Conservation (phyloP, 2,888 invertebrate genomes). For the Drymonia ruficornis region DNA sequence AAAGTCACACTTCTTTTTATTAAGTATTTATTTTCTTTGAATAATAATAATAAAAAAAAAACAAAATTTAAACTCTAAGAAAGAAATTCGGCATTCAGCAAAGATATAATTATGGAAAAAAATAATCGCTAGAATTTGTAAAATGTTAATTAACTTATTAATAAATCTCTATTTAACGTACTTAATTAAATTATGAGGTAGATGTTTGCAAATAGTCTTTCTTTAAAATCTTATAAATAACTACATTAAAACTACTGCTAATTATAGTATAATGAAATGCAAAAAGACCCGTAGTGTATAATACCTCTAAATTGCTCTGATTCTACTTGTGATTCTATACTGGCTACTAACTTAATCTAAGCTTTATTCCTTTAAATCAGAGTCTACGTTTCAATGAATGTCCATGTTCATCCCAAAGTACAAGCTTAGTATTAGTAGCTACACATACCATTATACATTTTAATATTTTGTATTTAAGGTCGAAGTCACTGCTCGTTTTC, state of each 20-base stretch:
- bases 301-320: constrained; percentile 39
- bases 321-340: constrained; percentile 28
- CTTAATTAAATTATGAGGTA: constrained; percentile 80
- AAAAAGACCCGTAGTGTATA: constrained; percentile 60
- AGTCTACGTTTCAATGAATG: not conserved
- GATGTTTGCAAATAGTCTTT: constrained; percentile 82
- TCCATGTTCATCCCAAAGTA: no score
- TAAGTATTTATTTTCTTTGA: constrained; percentile 75
- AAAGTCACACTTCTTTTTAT: constrained; percentile 32
- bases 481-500: not conserved
- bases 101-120: constrained; percentile 58
- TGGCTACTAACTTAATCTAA: constrained; percentile 22
- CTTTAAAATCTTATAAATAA: constrained; percentile 70
- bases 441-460: not conserved
- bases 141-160: constrained; percentile 75
- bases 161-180: constrained; percentile 76
- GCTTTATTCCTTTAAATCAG: constrained; percentile 1
- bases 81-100: constrained; percentile 71
- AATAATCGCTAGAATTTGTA: constrained; percentile 75
- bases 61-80: constrained; percentile 82
- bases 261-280: constrained; percentile 54
- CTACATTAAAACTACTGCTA: constrained; percentile 56
- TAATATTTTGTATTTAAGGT: no score
- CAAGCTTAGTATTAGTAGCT: not conserved
- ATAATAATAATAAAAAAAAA: constrained; percentile 71